A percentile compares a stretch with the other conserved stretches of the same genome.
Conservation (phyloP, 2,888 invertebrate species). For the Macaria liturata region DNA sequence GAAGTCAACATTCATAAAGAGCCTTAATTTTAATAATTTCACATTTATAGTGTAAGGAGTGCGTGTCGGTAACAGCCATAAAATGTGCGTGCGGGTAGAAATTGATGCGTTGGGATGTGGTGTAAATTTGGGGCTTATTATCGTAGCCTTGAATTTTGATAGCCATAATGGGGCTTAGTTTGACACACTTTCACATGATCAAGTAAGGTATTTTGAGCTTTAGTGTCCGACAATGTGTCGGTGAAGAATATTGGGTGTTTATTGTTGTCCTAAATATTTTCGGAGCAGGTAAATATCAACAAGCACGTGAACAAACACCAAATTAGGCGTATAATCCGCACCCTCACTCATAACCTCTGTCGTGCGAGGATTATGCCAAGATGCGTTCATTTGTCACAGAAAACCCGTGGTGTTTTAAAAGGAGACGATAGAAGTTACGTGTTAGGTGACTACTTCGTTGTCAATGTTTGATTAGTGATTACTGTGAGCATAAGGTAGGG, state of each 20-base stretch:
- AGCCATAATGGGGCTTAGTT: conserved; percentile 48
- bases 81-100: conserved; percentile 66
- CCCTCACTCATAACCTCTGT: conserved; percentile 33
- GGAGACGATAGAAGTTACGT: too few relatives aligned
- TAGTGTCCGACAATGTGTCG: conserved; percentile 23
- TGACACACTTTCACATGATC: conserved; percentile 47
- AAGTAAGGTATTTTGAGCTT: conserved; percentile 22
- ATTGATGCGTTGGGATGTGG: conserved; percentile 66
- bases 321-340: conserved; percentile 37
- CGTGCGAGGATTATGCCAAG: conserved; percentile 32
- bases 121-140: conserved; percentile 69
- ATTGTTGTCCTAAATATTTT: conserved; percentile 17
- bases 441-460: too few relatives aligned
- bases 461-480: too few relatives aligned
- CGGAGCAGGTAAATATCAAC: conserved; percentile 26
- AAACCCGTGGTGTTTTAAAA: conserved; percentile 1
- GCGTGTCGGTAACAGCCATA: conserved; percentile 65
- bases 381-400: conserved; percentile 32
- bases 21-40: conserved; percentile 68
- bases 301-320: conserved; percentile 26
- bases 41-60: conserved; percentile 62
- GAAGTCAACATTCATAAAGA: conserved; percentile 60
- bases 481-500: background rate
- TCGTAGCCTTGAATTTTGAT: conserved; percentile 63
- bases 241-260: conserved; percentile 17